Evolutionary conservation across 2,888 invertebrate genomes (phyloP).

Genomic region (Himalopsyche kuldschensis): DNA sequence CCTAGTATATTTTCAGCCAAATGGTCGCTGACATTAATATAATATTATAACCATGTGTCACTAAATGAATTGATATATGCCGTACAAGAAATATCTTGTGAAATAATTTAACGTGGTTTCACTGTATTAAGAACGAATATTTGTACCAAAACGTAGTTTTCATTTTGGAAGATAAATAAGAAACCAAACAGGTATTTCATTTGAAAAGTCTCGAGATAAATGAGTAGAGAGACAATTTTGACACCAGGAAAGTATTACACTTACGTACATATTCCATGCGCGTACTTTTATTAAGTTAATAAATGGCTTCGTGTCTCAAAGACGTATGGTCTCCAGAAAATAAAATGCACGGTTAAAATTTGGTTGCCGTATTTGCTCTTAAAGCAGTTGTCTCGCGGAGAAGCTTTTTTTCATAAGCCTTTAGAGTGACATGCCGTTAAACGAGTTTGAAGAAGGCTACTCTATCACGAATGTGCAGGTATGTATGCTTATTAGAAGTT

Average conservation of each 20-base stretch:
- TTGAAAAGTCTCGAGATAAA: neutral
- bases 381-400: neutral
- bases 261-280: neutral
- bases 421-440: neutral
- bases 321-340: neutral
- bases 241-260: neutral
- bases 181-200: neutral
- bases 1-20: too few relatives aligned
- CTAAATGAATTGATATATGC: too few relatives aligned
- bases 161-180: neutral
- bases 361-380: neutral
- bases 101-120: too few relatives aligned
- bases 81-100: too few relatives aligned
- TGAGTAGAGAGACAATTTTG: neutral
- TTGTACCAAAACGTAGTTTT: neutral
- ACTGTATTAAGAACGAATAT: too few relatives aligned
- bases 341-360: neutral
- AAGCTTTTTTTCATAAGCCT: neutral
- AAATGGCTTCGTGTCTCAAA: neutral
- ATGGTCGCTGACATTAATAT: too few relatives aligned
- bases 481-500: too few relatives aligned
- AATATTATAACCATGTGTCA: too few relatives aligned
- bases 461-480: too few relatives aligned
- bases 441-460: neutral
- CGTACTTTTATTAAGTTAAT: neutral